phyloP scores from a whole-genome alignment of 2,888 invertebrate species.

The Conus canariensis region DNA sequence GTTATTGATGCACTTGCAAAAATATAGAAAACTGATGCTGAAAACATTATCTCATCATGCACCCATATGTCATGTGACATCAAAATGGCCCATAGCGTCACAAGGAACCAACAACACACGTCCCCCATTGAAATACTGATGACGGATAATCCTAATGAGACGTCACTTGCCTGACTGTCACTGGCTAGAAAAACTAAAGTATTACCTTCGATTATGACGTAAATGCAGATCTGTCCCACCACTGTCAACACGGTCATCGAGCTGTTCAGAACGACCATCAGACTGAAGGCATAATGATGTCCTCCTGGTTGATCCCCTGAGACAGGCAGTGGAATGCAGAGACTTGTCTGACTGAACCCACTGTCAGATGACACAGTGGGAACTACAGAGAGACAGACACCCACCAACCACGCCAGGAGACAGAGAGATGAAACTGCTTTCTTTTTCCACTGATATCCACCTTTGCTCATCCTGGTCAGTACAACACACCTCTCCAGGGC shows the following conservation, averaged over 20 bases:
- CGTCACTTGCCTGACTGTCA: not conserved
- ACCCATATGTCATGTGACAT: not conserved
- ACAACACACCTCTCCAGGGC: not conserved
- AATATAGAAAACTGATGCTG: not conserved
- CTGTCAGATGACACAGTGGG: not conserved
- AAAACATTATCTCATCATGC: not conserved
- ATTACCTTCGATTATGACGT: not conserved
- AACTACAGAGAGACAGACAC: not conserved
- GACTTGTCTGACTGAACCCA: not conserved
- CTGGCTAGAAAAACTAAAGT: not conserved
- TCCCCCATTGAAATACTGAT: not conserved
- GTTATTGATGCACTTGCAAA: not conserved
- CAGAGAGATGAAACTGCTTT: not conserved
- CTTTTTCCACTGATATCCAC: not conserved
- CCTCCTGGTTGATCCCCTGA: not conserved
- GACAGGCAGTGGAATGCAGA: not conserved
- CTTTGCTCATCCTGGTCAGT: not conserved
- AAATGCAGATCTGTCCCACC: slow-evolving; percentile 13
- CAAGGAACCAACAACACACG: not conserved
- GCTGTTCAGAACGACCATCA: not conserved
- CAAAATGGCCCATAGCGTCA: not conserved
- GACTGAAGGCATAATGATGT: not conserved
- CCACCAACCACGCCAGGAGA: not conserved
- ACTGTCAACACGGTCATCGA: not conserved
- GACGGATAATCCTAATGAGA: not conserved